Evolutionary conservation across 1,140 invertebrate genomes (phyloP), one percentile per base, ranked within the genome.

Genomic region (Leguminivora glycinivorella): DNA sequence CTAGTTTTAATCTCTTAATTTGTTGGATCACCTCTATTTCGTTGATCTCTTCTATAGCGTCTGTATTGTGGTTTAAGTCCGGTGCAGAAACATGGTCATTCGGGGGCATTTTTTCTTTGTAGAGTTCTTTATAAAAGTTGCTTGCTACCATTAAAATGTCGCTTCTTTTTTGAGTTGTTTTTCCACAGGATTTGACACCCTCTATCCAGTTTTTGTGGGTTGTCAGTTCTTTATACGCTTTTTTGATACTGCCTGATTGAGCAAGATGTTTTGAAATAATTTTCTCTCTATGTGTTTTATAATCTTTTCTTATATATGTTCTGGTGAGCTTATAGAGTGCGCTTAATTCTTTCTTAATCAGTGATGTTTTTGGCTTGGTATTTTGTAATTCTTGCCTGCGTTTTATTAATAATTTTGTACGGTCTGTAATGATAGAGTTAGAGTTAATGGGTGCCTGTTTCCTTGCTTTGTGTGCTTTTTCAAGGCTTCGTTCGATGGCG

Each of bases 161-260:
- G 12, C 14, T 26, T 6, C 71, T 71, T 10, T 73, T 73, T 22
- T 73, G 67, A 68, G 22, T 52, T 2, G 38, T 58, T 72, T 0
- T 70, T 66, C 68, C 0, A 19, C 69, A 60, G 0, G 47, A 68
- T 72, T 72, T 69, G 73, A 17, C 4, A n/a, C 38, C 38, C 6
- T 72, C 70, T 22, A 74, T 75, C 74, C 73, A 78, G 19, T 63
- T 70, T 71, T 74, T 78, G 12, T 75, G 58, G 66, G 69, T 71
- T 66, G 47, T 38, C 14, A 75, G 56, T 9, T 72, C 73, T 71
- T 73, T 75, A n/a, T 40, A 73, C 19, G 69, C 69, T 60, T 56
- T 73, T 70, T 73, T 77, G 72, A 67, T 25, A 34, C 73, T 77
- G 63, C 75, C 67, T 40, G 58, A 47, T 26, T 68, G 22, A 14